Evolutionary conservation across 2,113 vertebrate genomes (phyloP).

Genomic region (Boleophthalmus pectinirostris): DNA sequence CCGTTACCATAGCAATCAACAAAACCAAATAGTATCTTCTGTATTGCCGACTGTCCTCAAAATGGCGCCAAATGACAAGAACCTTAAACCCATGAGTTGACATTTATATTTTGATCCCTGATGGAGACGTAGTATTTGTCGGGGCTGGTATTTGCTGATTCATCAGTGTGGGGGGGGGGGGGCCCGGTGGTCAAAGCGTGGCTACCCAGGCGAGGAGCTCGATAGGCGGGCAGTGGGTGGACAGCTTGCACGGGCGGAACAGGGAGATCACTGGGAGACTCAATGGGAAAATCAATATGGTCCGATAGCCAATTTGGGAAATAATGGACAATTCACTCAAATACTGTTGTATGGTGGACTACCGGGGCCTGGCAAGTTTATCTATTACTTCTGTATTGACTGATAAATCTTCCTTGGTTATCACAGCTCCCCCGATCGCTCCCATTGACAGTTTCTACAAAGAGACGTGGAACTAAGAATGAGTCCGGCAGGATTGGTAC

Average conservation of each 20-base stretch:
- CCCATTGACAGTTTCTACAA: constrained; percentile 7
- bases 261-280: constrained; percentile 51
- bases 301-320: constrained; percentile 66
- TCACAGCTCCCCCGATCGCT: neutral
- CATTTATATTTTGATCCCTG: constrained; percentile 1
- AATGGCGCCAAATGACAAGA: too few species aligned
- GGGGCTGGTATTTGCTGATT: constrained; percentile 42
- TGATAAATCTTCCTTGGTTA: constrained; percentile 5
- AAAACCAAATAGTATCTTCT: too few species aligned
- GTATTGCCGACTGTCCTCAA: too few species aligned
- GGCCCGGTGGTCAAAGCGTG: constrained; percentile 28
- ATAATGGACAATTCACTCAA: constrained; percentile 67
- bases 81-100: neutral
- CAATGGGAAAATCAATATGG: constrained; percentile 68
- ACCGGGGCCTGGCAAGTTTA: constrained; percentile 34
- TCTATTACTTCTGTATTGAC: constrained; percentile 31
- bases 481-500: constrained; percentile 3
- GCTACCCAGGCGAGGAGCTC: constrained; percentile 56
- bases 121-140: constrained; percentile 49
- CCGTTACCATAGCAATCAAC: too few species aligned
- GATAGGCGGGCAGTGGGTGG: constrained; percentile 48
- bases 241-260: constrained; percentile 45
- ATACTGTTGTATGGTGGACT: constrained; percentile 38
- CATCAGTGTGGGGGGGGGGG: constrained; percentile 35
- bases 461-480: neutral